Evolutionary conservation across 2,113 vertebrate species (phyloP), one percentile per base, ranked within the genome.

Genomic region (Perca fluviatilis): DNA sequence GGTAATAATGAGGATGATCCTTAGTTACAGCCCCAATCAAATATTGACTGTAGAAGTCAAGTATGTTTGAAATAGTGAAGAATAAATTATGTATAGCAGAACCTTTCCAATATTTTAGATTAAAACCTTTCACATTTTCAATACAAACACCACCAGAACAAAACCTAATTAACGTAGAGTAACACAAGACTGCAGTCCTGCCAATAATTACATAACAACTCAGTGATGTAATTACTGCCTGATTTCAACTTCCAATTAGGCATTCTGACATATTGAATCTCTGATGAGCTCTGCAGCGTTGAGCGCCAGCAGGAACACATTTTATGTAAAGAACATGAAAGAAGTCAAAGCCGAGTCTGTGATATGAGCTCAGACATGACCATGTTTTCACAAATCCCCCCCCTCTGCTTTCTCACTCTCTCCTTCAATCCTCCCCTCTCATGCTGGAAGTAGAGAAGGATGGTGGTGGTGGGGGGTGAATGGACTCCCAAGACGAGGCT

Each of bases 291-390:
- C 51, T 0, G 18, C 53, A 33, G 63, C n/a, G 1, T 3, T 5
- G 5, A 25, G 50, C 21, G 14, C 54, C 54, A 49, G 6, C 43
- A 47, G 65, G 14, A 71, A 8, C 8, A 18, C 50, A 3, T 40
- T n/a, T 53, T 43, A n/a, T 19, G 10, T 23, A 6, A 57, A 69
- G 57, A 74, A 72, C 40, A 36, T 16, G 4, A 60, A 60, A 60
- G 58, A 72, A 78, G 73, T 79, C 75, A 83, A 77, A 86, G 81
- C 46, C 13, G 9, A 68, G 79, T 83, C 40, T 14, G 56, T 57
- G 54, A 72, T 25, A 54, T 82, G 69, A 64, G 60, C 73, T 72
- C 64, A 71, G 58, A 67, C 33, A 19, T 40, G 58, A 65, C 50
- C 2, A 1, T 71, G 64, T 79, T 54, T 57, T 27, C 46, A 65